A percentile compares a stretch with the other conserved stretches of the same genome.
Conservation (phyloP, 2,113 vertebrate species). For the Callionymus lyra region DNA sequence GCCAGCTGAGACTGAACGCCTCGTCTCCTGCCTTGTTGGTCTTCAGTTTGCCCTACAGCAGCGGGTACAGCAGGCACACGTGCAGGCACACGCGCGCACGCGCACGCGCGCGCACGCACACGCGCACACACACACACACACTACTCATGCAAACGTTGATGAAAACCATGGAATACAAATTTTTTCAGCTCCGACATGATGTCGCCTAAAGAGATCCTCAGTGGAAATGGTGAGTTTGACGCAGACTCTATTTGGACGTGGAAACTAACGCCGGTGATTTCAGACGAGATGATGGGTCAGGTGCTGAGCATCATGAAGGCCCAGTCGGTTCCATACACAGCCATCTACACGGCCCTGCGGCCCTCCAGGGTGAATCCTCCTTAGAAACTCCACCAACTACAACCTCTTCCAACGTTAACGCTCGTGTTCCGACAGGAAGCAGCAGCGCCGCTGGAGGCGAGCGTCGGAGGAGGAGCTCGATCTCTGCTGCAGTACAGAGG, state of each 20-base stretch:
- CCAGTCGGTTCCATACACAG: constrained; percentile 76
- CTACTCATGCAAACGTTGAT: too few species aligned
- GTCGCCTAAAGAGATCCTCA: constrained; percentile 77
- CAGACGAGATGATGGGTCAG: constrained; percentile 83
- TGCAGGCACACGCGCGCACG: too few species aligned
- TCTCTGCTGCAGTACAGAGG: constrained; percentile 69
- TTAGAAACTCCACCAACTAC: not conserved
- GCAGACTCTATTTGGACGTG: not conserved
- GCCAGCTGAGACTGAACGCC: constrained; percentile 77
- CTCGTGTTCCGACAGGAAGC: constrained; percentile 56
- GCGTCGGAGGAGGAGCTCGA: constrained; percentile 57
- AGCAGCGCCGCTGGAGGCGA: constrained; percentile 50
- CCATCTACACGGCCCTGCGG: constrained; percentile 72
- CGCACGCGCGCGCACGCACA: too few species aligned
- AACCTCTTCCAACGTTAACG: too few species aligned
- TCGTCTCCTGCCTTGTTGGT: constrained; percentile 75
- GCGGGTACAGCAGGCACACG: too few species aligned
- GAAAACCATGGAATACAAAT: too few species aligned
- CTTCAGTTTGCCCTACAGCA: constrained; percentile 75
- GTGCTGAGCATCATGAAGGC: constrained; percentile 75
- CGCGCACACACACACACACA: too few species aligned
- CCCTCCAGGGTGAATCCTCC: constrained; percentile 70
- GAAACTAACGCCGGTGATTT: not conserved
- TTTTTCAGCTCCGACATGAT: constrained; percentile 69
- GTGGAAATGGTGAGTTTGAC: constrained; percentile 76